These are phyloP conservation scores for Mesembrinibis cayennensis DNA, from an alignment of 2,113 vertebrate genomes.

Conservation along the genomic window DNA sequence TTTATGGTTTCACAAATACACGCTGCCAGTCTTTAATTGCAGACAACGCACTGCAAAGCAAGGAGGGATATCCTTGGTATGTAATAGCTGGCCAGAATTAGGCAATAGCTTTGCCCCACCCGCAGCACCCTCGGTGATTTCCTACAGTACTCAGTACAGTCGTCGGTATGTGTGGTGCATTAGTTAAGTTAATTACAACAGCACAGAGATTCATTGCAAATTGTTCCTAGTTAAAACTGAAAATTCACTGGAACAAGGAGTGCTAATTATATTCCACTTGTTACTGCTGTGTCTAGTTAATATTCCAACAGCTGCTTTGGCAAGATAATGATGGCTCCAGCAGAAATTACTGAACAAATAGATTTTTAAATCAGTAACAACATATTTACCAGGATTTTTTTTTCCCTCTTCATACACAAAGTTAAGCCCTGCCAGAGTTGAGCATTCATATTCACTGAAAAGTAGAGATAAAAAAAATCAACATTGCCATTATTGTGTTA, in stretches of 20 bases:
- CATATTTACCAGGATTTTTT: constrained; percentile 56
- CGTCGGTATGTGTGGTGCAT: constrained; percentile 31
- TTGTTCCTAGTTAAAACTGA: constrained; percentile 75
- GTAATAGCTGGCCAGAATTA: constrained; percentile 32
- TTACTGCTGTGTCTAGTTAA: constrained; percentile 71
- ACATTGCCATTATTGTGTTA: constrained; percentile 13
- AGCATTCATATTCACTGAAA: constrained; percentile 35
- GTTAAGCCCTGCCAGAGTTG: constrained; percentile 44
- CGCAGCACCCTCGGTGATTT: constrained; percentile 60
- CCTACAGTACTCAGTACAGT: constrained; percentile 55
- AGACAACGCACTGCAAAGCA: background rate
- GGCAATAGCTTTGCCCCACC: constrained; percentile 56
- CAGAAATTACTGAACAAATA: constrained; percentile 67
- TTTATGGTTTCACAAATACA: background rate
- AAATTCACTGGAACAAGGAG: constrained; percentile 83
- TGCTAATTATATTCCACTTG: constrained; percentile 73
- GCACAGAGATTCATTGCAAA: constrained; percentile 63
- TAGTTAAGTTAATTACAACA: constrained; percentile 68
- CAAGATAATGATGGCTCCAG: constrained; percentile 68
- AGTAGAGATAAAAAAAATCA: constrained; percentile 40
- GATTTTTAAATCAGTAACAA: constrained; percentile 67
- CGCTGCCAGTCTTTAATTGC: background rate
- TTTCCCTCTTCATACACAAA: constrained; percentile 26
- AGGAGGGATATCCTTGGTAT: constrained; percentile 17
- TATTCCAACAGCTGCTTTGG: constrained; percentile 73